Percentiles rank a stretch among this genome's conserved stretches.
Evolutionary conservation across 2,113 vertebrate species (phyloP).

Genomic region (Todiramphus chloris): DNA sequence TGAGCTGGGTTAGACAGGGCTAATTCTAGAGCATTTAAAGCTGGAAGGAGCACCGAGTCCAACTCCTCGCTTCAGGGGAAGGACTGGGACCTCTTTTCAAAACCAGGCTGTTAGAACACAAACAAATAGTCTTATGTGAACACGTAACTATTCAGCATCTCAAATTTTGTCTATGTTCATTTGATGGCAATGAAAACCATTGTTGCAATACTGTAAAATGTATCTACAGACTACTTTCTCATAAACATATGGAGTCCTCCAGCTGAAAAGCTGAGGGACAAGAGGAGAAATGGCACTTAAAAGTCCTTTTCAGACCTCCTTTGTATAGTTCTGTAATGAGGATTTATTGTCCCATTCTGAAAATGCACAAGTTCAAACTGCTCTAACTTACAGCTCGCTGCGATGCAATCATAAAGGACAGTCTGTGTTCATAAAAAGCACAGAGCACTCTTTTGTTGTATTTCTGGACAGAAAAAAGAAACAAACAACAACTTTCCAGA

Average conservation of each 20-base stretch:
- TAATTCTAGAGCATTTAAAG: neutral
- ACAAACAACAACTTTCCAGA: neutral
- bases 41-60: neutral
- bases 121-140: neutral
- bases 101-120: neutral
- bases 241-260: neutral
- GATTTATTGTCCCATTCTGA: neutral
- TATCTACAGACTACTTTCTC: neutral
- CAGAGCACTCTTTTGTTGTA: neutral
- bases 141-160: neutral
- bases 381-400: neutral
- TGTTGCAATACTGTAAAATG: neutral
- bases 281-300: neutral
- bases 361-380: neutral
- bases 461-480: neutral
- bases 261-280: neutral
- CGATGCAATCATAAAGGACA: neutral
- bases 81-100: neutral
- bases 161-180: neutral
- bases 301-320: neutral
- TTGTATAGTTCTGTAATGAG: neutral
- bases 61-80: neutral
- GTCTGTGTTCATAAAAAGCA: neutral
- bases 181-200: neutral
- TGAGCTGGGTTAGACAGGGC: neutral